Base-by-base conservation (phyloP, 2,797 vertebrate genomes). In the Muraenolepis orangiensis region DNA sequence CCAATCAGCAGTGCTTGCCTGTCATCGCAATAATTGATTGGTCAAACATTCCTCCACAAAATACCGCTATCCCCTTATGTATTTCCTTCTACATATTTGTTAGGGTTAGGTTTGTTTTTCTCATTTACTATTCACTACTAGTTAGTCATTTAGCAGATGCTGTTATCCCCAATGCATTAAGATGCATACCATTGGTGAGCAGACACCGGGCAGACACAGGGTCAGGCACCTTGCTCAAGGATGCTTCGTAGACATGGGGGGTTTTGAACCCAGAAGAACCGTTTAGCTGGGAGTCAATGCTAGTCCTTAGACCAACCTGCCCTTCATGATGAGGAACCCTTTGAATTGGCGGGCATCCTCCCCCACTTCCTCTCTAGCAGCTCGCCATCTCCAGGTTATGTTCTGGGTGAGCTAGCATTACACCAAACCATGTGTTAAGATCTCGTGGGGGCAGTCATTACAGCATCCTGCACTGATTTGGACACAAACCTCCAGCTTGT, bases 1-100 rank as follows among this genome's bases (percentile, higher is more conserved):
- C 40, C 70, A 46, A 26, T 73, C 72, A 75, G 74, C 13, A 32
- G 32, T 32, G 32, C 57, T 79, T 57, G 72, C 78, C 38, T 84
- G 71, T 84, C 83, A 81, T 74, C 78, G 31, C 78, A 42, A 8
- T 34, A 10, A 81, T 28, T 29, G 76, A 76, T 80, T n/a, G 42
- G 69, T 34, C 11, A 69, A 82, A 77, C 72, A 72, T 34, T 70
- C 23, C 2, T 72, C 78, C 76, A 68, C 69, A 74, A 64, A 73
- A 40, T 13, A 57, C 29, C 16, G 64, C 64, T n/a, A 28, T 70
- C 66, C 38, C 46, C 31, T 61, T 38, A 12, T 78, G 26, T 74
- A 20, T 73, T 76, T 77, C 8, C 18, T 38, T 28, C 16, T 72
- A 31, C 32, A 42, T 18, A 71, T 77, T 51, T 72, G 78, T 66